A percentile compares a stretch with the other conserved stretches of the same genome.
These are phyloP conservation scores for Trypoxylon attenuatum DNA, from an alignment of 2,888 invertebrate genomes.

Conservation along the genomic window DNA sequence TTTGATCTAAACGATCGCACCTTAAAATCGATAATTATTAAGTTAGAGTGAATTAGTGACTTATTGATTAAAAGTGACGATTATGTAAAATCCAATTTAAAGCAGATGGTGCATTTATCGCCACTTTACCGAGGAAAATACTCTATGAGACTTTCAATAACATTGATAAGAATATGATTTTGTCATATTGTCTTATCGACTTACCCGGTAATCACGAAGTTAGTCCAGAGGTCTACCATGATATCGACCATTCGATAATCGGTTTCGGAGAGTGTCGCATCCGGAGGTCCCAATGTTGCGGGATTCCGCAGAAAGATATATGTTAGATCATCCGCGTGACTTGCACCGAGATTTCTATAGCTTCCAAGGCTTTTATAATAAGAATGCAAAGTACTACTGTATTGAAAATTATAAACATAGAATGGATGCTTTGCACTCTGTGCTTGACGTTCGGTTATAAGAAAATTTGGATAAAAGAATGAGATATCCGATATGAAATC, in stretches of 20 bases:
- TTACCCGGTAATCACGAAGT: constrained; percentile 64
- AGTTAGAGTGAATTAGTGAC: too few relatives aligned
- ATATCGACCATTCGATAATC: constrained; percentile 65
- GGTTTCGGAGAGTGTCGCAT: constrained; percentile 37
- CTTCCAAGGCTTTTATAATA: neutral
- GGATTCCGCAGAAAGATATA: constrained; percentile 71
- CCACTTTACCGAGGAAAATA: too few relatives aligned
- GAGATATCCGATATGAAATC: neutral
- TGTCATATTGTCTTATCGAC: too few relatives aligned
- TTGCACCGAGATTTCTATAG: constrained; percentile 61
- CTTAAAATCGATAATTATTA: too few relatives aligned
- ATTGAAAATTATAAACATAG: constrained; percentile 46
- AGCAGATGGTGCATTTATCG: neutral
- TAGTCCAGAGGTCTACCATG: constrained; percentile 73
- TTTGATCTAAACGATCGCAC: too few relatives aligned
- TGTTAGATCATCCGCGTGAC: constrained; percentile 76
- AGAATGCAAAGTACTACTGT: constrained; percentile 38
- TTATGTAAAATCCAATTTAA: too few relatives aligned
- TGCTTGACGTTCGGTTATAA: constrained; percentile 5
- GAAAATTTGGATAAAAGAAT: accelerated
- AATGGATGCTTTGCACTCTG: constrained; percentile 3
- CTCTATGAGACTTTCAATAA: too few relatives aligned
- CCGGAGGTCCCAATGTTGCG: neutral
- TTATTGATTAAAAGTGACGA: too few relatives aligned
- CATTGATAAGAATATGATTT: too few relatives aligned